Conservation (phyloP, 1,140 invertebrate genomes). For the Drosophila tani region DNA sequence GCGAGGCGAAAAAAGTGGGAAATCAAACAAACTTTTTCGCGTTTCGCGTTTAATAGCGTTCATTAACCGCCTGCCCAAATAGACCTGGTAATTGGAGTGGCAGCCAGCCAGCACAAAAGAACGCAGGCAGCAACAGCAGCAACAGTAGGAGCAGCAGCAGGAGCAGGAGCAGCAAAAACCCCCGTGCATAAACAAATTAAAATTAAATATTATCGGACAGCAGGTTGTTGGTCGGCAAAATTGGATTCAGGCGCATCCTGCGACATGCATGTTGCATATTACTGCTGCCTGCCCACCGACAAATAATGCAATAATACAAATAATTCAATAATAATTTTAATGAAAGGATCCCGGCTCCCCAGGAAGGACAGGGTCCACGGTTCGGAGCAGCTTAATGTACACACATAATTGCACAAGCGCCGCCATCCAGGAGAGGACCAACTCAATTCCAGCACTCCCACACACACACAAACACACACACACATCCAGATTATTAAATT, state of each 20-base stretch:
- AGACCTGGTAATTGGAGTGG: constrained; percentile 71
- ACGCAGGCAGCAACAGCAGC: constrained; percentile 5
- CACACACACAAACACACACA: constrained; percentile 5
- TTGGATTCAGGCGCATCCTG: constrained; percentile 54
- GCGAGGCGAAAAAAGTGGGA: constrained; percentile 8
- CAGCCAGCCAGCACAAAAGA: constrained; percentile 39
- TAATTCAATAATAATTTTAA: constrained; percentile 81
- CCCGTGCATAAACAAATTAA: constrained; percentile 77
- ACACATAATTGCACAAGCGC: constrained; percentile 72
- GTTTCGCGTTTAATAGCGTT: constrained; percentile 70
- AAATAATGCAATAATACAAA: constrained; percentile 81
- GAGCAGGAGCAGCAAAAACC: not conserved
- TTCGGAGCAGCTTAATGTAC: constrained; percentile 67
- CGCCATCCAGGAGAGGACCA: constrained; percentile 26
- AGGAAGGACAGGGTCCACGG: constrained; percentile 12
- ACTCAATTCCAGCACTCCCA: constrained; percentile 20
- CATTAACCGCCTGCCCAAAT: constrained; percentile 68
- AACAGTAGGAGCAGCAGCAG: not conserved
- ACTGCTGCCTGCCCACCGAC: constrained; percentile 37
- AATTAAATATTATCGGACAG: constrained; percentile 77
- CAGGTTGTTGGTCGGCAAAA: constrained; percentile 46
- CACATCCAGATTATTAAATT: constrained; percentile 63
- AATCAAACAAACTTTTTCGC: constrained; percentile 56
- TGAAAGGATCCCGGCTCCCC: constrained; percentile 48
- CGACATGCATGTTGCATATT: constrained; percentile 36